Conservation (phyloP, 2,888 invertebrate genomes). For the Rhamphomyia laevipes region DNA sequence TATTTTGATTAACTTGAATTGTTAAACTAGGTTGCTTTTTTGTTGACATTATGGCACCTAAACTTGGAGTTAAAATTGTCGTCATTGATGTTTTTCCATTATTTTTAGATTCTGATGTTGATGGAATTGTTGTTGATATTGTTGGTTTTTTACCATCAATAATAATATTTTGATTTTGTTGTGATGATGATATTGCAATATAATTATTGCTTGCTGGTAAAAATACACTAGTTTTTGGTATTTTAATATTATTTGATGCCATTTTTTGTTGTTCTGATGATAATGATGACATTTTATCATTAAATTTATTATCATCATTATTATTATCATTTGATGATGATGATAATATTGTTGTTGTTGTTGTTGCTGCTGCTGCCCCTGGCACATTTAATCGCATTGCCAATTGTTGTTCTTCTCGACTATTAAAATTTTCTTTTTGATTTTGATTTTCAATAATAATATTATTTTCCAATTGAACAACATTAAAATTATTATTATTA, state of each 20-base stretch:
- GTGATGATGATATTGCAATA: not conserved
- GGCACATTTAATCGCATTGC: not conserved
- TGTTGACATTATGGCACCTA: constrained; percentile 17
- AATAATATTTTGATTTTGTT: not conserved
- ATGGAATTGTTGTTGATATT: not conserved
- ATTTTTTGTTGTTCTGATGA: not conserved
- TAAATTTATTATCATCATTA: too few relatives aligned
- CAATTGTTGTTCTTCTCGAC: not conserved
- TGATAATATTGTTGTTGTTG: not conserved
- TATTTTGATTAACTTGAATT: constrained; percentile 34
- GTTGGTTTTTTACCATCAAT: not conserved
- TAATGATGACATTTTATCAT: too few relatives aligned
- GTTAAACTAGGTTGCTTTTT: constrained; percentile 32
- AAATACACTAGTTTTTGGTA: not conserved
- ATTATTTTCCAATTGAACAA: too few relatives aligned
- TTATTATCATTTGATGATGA: too few relatives aligned
- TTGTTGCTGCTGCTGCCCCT: not conserved
- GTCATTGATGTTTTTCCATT: not conserved
- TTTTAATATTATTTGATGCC: not conserved
- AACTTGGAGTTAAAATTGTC: not conserved
- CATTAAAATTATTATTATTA: too few relatives aligned
- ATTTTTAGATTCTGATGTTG: not conserved
- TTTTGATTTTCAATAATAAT: too few relatives aligned
- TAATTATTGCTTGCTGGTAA: not conserved
- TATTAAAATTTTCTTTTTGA: not conserved